Evolutionary conservation across 1,140 invertebrate genomes (phyloP).

Genomic region (Drosophila takahashii): DNA sequence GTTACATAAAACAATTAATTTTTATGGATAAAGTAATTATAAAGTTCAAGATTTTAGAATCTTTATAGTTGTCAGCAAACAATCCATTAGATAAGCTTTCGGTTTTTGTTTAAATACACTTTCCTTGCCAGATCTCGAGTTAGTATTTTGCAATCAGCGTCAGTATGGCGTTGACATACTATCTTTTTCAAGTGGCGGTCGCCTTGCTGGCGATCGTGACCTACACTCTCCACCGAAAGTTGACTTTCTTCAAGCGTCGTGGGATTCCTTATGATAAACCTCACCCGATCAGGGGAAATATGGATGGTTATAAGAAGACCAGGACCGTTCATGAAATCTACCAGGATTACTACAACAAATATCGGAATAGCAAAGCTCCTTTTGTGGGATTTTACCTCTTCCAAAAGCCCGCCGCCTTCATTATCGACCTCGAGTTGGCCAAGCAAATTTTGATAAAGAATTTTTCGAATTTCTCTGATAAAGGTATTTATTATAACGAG

Average conservation of each 20-base stretch:
- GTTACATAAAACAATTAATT: neutral
- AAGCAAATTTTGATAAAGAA: constrained; percentile 87
- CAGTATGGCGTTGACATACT: constrained; percentile 29
- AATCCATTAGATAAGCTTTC: constrained; percentile 15
- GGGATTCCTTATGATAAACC: constrained; percentile 77
- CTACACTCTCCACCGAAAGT: constrained; percentile 17
- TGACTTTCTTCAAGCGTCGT: constrained; percentile 73
- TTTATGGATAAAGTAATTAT: neutral
- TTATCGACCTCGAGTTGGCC: constrained; percentile 86
- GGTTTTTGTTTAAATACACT: constrained; percentile 8
- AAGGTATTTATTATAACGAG: constrained; percentile 84
- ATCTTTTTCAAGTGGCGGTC: constrained; percentile 43
- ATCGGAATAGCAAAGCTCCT: constrained; percentile 51
- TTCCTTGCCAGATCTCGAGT: neutral
- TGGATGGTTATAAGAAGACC: constrained; percentile 17
- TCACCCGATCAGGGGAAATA: constrained; percentile 67
- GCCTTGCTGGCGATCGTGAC: constrained; percentile 32
- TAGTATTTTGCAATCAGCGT: neutral
- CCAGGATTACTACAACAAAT: constrained; percentile 71
- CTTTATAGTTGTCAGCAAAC: constrained; percentile 6
- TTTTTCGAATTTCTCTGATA: constrained; percentile 86
- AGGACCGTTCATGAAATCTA: constrained; percentile 20
- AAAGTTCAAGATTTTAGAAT: neutral
- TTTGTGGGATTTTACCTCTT: constrained; percentile 82
- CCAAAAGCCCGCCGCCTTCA: constrained; percentile 84